Base-by-base conservation (phyloP, 1,140 invertebrate genomes). In the Trinorchestia longiramus region DNA sequence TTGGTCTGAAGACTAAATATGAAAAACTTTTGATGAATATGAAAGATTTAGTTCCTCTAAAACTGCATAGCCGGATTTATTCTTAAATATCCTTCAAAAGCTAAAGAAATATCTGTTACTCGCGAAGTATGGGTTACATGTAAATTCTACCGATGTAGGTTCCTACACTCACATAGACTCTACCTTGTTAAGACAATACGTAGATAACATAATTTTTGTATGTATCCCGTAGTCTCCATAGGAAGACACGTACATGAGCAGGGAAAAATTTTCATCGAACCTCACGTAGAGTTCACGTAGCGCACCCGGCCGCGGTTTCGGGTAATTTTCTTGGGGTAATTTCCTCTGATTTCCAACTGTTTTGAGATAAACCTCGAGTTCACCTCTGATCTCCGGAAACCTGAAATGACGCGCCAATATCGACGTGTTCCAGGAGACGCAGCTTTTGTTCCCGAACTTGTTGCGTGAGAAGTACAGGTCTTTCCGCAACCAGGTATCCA, bases 371-470 rank as follows among this genome's bases (percentile, higher is more conserved):
- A 90, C 88, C n/a, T 90, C 41, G 43, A 90, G 88, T 90, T 90
- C 88, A 90, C 88, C 88, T 90, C 88, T 90, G 88, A 90, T 90
- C 88, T 90, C 88, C 23, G 88, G 88, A 90, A 90, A 90, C 88
- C 88, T 90, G 88, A 90, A 90, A 90, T 90, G 88, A 90, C 88
- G 88, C 88, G 88, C 88, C 88, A 43, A 90, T 90, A 90, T 90
- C 28, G 88, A 41, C 41, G 88, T 43, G 88, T 41, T 41, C n/a
- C 88, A 90, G 88, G 15, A 41, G n/a, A 90, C 88, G 43, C 41
- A 42, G 43, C 88, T 90, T 90, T 90, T 90, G 88, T 90, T 90
- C 88, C 88, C 43, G n/a, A 41, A 90, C 88, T 42, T 42, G 88
- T 90, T 90, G 88, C 88, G 88, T 90, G 88, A 90, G 88, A 90